A percentile compares a stretch with the other conserved stretches of the same genome.
Evolutionary conservation across 2,113 vertebrate species (phyloP).

Genomic region (Lepisosteus oculatus): DNA sequence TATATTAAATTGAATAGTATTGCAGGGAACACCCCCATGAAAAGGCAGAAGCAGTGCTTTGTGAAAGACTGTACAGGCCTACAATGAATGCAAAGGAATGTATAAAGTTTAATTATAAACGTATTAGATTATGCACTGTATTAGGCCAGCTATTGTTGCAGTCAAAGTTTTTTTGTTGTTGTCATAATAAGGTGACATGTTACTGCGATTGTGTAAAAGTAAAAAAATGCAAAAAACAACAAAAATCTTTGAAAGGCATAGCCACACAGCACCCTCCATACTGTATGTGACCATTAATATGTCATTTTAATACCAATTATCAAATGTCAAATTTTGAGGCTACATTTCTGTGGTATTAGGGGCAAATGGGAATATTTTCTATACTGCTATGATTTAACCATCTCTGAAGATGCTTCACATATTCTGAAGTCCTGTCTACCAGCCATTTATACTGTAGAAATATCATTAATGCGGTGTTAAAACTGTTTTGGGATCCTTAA

Average conservation of each 20-base stretch:
- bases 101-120: not conserved
- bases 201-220: not conserved
- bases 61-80: not conserved
- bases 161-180: not conserved
- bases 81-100: not conserved
- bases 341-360: too few relatives aligned
- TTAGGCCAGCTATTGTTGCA: not conserved
- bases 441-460: slow-evolving; percentile 16
- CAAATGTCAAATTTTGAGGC: slow-evolving; percentile 8
- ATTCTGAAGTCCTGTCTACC: not conserved
- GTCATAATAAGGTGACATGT: not conserved
- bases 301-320: slow-evolving; percentile 10
- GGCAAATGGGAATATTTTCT: too few relatives aligned
- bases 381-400: not conserved
- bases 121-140: not conserved
- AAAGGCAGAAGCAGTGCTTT: not conserved
- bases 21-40: too few relatives aligned
- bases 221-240: not conserved
- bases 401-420: not conserved
- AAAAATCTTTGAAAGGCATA: not conserved
- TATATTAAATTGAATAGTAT: too few relatives aligned
- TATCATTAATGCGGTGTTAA: slow-evolving; percentile 38
- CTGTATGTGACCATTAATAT: not conserved
- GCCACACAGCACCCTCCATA: not conserved
- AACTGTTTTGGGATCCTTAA: slow-evolving; percentile 39